phyloP scores from a whole-genome alignment of 2,113 vertebrate genomes.

The Equus przewalskii region DNA sequence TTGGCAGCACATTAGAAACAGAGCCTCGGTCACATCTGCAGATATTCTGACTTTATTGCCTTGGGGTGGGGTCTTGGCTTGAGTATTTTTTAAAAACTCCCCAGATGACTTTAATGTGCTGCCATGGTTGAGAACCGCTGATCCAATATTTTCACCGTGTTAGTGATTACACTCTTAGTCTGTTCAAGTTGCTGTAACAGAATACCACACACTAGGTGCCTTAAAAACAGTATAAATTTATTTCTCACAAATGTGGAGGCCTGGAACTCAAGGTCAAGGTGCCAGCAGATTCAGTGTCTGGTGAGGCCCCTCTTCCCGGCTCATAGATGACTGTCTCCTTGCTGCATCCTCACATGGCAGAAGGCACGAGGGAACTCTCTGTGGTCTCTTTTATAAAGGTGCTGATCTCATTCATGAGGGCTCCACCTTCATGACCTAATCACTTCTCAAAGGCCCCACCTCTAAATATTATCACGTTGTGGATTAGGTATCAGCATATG shows the following conservation, averaged over 20 bases:
- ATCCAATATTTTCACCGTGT: not conserved
- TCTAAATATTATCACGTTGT: not conserved
- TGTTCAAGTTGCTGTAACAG: not conserved
- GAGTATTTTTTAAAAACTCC: not conserved
- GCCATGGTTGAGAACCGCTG: not conserved
- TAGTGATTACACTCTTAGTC: not conserved
- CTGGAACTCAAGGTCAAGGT: not conserved
- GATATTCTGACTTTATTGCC: not conserved
- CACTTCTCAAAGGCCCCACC: not conserved
- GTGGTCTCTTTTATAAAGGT: not conserved
- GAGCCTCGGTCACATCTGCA: not conserved
- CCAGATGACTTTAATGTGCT: not conserved
- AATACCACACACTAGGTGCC: not conserved
- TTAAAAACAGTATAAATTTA: not conserved
- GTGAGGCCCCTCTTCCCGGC: not conserved
- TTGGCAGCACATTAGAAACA: not conserved
- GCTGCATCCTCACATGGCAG: not conserved
- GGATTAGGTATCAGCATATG: not conserved
- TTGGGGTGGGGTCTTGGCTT: not conserved
- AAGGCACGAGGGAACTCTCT: not conserved
- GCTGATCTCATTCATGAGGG: not conserved
- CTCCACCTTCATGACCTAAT: not conserved
- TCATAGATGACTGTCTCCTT: not conserved
- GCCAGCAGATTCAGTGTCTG: not conserved
- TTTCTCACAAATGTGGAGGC: not conserved